Conservation (phyloP, 2,113 vertebrate species). For the Cyprinus carpio region DNA sequence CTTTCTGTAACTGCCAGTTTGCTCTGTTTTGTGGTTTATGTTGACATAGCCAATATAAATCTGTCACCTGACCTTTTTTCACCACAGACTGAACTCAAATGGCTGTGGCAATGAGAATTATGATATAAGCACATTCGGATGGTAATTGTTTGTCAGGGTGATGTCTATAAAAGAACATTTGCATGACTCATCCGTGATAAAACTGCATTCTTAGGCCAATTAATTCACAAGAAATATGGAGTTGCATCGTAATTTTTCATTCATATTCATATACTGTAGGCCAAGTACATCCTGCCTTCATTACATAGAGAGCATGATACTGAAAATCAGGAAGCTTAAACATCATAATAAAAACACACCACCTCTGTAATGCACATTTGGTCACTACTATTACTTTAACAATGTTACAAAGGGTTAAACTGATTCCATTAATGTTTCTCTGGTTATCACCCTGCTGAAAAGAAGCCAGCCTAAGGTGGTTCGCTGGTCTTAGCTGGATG, state of each 20-base stretch:
- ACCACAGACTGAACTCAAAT: conserved; percentile 26
- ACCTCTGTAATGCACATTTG: not conserved
- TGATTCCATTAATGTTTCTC: not conserved
- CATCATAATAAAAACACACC: not conserved
- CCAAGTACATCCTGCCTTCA: not conserved
- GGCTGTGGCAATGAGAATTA: conserved; percentile 31
- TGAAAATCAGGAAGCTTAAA: not conserved
- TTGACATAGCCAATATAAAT: conserved; percentile 37
- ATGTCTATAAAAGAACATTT: not conserved
- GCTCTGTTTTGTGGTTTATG: not conserved
- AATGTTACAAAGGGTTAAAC: not conserved
- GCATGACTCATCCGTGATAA: not conserved
- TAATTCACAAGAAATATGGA: conserved; percentile 5
- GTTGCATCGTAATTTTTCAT: not conserved
- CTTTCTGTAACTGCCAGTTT: not conserved
- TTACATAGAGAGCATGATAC: not conserved
- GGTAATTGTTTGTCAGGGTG: not conserved
- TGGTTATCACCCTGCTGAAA: not conserved
- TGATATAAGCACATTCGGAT: not conserved
- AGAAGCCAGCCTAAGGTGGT: not conserved
- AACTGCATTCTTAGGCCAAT: not conserved
- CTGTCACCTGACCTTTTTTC: not conserved
- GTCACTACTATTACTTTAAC: not conserved
- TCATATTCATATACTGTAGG: not conserved
- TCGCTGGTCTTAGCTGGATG: not conserved